phyloP scores from a whole-genome alignment of 2,888 invertebrate genomes.

The Rhingia campestris region DNA sequence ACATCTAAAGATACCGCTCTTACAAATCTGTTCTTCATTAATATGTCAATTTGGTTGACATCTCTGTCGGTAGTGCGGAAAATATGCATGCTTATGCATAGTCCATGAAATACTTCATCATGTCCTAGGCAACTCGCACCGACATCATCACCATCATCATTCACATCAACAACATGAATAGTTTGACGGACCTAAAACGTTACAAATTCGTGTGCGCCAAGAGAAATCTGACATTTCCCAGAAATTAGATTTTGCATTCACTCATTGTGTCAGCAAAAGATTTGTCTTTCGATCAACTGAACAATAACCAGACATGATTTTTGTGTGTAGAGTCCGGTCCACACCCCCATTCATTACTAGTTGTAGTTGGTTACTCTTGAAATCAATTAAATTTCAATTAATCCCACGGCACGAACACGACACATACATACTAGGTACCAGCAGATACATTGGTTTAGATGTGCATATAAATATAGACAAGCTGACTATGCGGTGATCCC shows the following conservation, averaged over 20 bases:
- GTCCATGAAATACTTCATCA: too few relatives aligned
- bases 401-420: slow-evolving; percentile 54
- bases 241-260: slow-evolving; percentile 55
- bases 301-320: slow-evolving; percentile 23
- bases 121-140: background rate
- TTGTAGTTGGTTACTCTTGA: slow-evolving; percentile 33
- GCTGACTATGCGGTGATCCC: slow-evolving; percentile 12
- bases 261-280: slow-evolving; percentile 54
- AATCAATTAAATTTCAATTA: slow-evolving; percentile 72
- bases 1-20: slow-evolving; percentile 8
- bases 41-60: slow-evolving; percentile 50
- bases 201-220: slow-evolving; percentile 49
- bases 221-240: slow-evolving; percentile 56
- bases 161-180: slow-evolving; percentile 7
- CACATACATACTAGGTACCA: background rate
- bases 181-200: slow-evolving; percentile 45
- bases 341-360: slow-evolving; percentile 6
- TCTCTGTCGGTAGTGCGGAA: slow-evolving; percentile 43
- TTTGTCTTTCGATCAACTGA: slow-evolving; percentile 56
- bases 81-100: slow-evolving; percentile 16
- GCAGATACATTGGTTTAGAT: slow-evolving; percentile 20
- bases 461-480: slow-evolving; percentile 7
- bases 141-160: slow-evolving; percentile 32
- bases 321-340: background rate
- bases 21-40: slow-evolving; percentile 27